Percentiles rank a stretch among this genome's conserved stretches.
Evolutionary conservation across 2,113 vertebrate genomes (phyloP).

Genomic region (Dipodomys ordii): DNA sequence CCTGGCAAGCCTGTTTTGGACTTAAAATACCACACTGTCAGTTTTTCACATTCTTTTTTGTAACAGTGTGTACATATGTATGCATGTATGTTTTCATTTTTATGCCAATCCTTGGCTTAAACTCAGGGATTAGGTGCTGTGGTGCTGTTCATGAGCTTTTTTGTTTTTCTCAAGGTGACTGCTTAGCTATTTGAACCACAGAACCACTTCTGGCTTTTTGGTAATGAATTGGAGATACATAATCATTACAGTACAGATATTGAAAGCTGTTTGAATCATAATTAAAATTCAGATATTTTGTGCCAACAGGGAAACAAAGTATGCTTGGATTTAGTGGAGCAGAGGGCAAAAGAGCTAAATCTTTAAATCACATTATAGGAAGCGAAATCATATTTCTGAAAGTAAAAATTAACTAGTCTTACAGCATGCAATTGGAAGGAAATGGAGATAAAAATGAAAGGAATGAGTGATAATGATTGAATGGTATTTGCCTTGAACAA

Average conservation of each 20-base stretch:
- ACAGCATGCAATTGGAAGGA: neutral
- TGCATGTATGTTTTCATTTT: no score
- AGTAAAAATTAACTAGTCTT: neutral
- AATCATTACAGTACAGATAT: constrained; percentile 41
- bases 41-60: neutral
- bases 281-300: neutral
- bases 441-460: neutral
- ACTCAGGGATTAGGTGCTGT: no score
- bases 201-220: no score
- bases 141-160: no score
- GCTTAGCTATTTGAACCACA: no score
- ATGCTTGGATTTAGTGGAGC: neutral
- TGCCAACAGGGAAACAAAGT: neutral
- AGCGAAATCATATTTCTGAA: neutral
- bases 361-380: neutral
- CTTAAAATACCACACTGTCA: constrained; percentile 36
- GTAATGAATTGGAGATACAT: neutral
- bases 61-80: neutral
- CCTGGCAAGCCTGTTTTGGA: neutral
- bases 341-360: constrained; percentile 13
- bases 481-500: neutral
- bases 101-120: no score
- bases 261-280: constrained; percentile 35
- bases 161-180: no score
- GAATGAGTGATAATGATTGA: neutral